phyloP scores from a whole-genome alignment of 2,888 invertebrate genomes.

The Tinea semifulvella region DNA sequence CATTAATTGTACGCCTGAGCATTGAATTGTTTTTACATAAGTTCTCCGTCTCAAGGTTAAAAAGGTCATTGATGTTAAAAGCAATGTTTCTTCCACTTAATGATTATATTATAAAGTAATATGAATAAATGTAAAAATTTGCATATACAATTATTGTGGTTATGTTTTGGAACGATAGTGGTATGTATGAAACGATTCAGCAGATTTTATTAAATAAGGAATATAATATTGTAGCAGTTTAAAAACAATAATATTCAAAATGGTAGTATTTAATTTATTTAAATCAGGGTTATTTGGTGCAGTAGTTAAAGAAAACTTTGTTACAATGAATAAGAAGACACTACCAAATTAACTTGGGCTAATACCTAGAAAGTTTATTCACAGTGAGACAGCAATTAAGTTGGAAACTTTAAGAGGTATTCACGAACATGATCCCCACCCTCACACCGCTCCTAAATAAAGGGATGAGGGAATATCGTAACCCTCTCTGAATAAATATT shows the following conservation, averaged over 20 bases:
- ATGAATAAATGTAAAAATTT: too few species aligned
- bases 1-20: too few species aligned
- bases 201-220: too few species aligned
- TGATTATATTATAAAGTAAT: too few species aligned
- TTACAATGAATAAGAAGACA: slow-evolving; percentile 55
- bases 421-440: slow-evolving; percentile 34
- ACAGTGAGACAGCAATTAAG: slow-evolving; percentile 62
- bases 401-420: slow-evolving; percentile 57
- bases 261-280: too few species aligned
- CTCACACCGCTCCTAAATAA: neutral
- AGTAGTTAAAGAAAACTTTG: slow-evolving; percentile 16
- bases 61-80: neutral
- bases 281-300: neutral
- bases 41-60: slow-evolving; percentile 1
- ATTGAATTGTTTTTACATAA: too few species aligned
- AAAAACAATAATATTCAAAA: too few species aligned
- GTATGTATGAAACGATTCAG: too few species aligned
- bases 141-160: too few species aligned
- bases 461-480: slow-evolving; percentile 3
- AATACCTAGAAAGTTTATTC: slow-evolving; percentile 64
- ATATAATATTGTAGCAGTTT: too few species aligned
- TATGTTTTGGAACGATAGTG: too few species aligned
- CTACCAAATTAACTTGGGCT: slow-evolving; percentile 59
- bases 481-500: neutral
- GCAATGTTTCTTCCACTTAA: too few species aligned